Base-by-base conservation (phyloP, 2,797 vertebrate species). In the Serranus cabrilla region DNA sequence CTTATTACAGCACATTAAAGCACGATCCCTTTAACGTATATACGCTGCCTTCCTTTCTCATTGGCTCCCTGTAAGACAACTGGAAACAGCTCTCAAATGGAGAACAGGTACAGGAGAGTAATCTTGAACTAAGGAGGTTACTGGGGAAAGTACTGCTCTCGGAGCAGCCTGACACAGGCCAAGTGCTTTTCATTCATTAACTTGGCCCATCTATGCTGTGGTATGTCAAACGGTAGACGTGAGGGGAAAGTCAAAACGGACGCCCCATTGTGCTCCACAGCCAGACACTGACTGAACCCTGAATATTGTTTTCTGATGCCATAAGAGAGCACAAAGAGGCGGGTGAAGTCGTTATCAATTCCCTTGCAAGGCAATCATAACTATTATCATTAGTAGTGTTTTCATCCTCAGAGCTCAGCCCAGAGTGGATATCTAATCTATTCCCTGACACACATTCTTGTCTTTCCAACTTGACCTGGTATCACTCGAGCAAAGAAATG, bases 161-260 rank as follows among this genome's bases (percentile, higher is more conserved):
- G 25, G 71, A 89, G 83, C 83, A 78, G 72, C 65, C 83, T 82
- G 84, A 88, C 82, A 81, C 70, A 83, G 83, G 85, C 84, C 79
- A 78, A 93, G 87, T 78, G 74, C 85, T 92, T 90, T 91, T 92
- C 84, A 88, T 91, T 93, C 88, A 94, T 93, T 94, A 90, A 91
- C 80, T 91, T 80, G 74, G 85, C 85, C 74, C 74, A 87, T 78
- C 80, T 84, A 84, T 85, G 82, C 86, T 70, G 84, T 80, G 77
- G 82, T 85, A 89, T 89, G 90, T 93, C 91, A 90, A 91, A 89
- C 11, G 39, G 61, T 12, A 65, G 82, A 93, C 90, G 85, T 91
- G 90, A 91, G 71, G 55, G 52, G 90, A 91, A 90, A 92, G 86
- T 80, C 78, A 92, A 93, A 85, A 54, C 52, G 46, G 43, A 71